These are phyloP conservation scores for Neomorphus geoffroyi DNA, from an alignment of 2,797 vertebrate species.

Conservation along the genomic window DNA sequence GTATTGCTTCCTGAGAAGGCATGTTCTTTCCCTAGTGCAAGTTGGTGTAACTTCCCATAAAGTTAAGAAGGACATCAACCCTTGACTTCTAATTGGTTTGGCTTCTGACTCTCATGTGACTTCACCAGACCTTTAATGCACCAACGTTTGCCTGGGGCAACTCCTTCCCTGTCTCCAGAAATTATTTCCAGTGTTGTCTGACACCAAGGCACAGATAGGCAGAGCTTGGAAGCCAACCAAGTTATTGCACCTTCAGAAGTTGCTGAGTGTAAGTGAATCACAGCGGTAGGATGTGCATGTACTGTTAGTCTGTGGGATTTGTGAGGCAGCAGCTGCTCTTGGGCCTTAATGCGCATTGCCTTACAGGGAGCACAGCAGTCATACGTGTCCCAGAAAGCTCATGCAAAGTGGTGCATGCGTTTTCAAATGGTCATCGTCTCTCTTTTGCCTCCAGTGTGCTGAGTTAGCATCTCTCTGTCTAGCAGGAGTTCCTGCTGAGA, in stretches of 20 bases:
- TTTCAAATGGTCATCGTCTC: background rate
- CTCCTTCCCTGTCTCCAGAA: background rate
- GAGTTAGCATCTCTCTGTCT: background rate
- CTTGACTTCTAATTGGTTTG: background rate
- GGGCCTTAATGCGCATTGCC: background rate
- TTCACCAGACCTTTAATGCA: background rate
- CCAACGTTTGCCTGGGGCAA: background rate
- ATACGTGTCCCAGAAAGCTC: background rate
- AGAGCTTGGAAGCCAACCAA: background rate
- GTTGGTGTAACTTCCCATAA: background rate
- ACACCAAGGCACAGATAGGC: background rate
- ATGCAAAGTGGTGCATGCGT: accelerated
- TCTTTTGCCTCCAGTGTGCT: background rate
- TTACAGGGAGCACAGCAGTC: background rate
- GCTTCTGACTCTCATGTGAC: background rate
- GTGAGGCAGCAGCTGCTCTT: background rate
- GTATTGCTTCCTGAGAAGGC: background rate
- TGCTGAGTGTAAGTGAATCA: background rate
- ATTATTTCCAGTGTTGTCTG: background rate
- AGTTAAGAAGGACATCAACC: background rate
- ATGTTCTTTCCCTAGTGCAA: background rate
- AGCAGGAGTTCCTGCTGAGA: background rate
- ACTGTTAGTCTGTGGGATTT: background rate
- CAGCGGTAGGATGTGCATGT: background rate
- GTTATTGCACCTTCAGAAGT: background rate